Base-by-base conservation (phyloP, 1,140 invertebrate species). In the Glomeris maerens region DNA sequence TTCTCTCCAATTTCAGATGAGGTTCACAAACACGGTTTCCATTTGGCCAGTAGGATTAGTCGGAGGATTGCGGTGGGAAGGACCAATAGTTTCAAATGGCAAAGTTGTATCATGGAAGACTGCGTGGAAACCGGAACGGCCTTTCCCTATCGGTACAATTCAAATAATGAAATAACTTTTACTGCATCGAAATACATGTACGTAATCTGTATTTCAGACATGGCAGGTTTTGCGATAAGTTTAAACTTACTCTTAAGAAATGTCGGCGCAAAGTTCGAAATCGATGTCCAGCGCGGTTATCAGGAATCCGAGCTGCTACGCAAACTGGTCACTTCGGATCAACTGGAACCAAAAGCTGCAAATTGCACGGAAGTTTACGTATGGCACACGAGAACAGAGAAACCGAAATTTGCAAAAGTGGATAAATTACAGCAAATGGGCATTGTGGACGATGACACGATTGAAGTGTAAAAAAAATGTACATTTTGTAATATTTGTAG, bases 21-120 rank as follows among this genome's bases (percentile, higher is more conserved):
- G 79, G 29, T 78, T 78, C 60, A 82, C 91, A 3, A 77, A 81
- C 57, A 83, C 77, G 64, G 91, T 96, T 5, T 89, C 91, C 1
- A 84, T 97, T 2, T 98, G 94, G 94, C 94, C 95, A 0, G 95
- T 98, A 0, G 95, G 91, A 31, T 70, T 98, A 3, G 91, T 94
- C 0, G 90, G 89, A 20, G 88, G 87, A 7, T 70, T 93, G 49
- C 78, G 85, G 71, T 83, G 87, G 0, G 89, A 93, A 65, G 78
- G 78, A 58, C 88, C 88, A 0, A 64, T 83, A 17, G 73, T 92
- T 1, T 60, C 76, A 26, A 45, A 57, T 3, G 76, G 74, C 5
- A 78, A 84, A 66, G 86, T 97, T 1, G 73, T 74, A 17, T 83
- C 84, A 7, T 96, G 84, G 68, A 68, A 72, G 49, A 70, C 70